A percentile compares a stretch with the other conserved stretches of the same genome.
Conservation (phyloP, 2,113 vertebrate genomes). For the Plectropomus leopardus region DNA sequence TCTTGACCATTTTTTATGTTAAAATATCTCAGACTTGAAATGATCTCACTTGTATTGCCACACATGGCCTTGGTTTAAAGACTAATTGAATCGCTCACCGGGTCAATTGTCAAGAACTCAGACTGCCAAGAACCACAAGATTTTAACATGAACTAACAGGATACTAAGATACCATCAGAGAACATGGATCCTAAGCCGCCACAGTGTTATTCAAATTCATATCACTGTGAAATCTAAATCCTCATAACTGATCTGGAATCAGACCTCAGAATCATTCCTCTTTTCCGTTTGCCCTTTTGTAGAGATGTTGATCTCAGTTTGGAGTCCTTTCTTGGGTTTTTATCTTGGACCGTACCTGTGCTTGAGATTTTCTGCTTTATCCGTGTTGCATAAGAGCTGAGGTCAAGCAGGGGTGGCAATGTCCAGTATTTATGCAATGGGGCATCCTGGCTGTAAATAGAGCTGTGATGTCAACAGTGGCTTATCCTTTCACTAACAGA, state of each 20-base stretch:
- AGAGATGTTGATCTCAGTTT: background rate
- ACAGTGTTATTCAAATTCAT: background rate
- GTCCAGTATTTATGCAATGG: constrained; percentile 35
- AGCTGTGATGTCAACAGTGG: constrained; percentile 23
- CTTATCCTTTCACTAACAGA: constrained; percentile 27
- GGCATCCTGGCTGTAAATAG: constrained; percentile 37
- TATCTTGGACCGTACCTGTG: background rate
- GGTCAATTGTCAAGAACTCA: background rate
- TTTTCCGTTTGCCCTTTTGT: constrained; percentile 5
- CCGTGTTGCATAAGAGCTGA: constrained; percentile 37
- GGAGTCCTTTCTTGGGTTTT: background rate
- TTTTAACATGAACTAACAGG: background rate
- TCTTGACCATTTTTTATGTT: background rate
- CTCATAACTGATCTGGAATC: background rate
- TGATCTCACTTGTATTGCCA: background rate
- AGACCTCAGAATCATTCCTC: background rate
- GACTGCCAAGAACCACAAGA: background rate
- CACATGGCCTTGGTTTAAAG: background rate
- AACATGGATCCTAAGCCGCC: background rate
- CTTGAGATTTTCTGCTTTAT: background rate
- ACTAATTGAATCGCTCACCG: background rate
- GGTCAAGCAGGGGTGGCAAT: constrained; percentile 33
- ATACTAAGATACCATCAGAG: background rate
- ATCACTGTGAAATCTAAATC: constrained; percentile 30
- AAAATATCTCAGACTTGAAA: background rate